Percentiles rank a stretch among this genome's conserved stretches.
Evolutionary conservation across 2,113 vertebrate genomes (phyloP).

Genomic region (Nycticebus coucang): DNA sequence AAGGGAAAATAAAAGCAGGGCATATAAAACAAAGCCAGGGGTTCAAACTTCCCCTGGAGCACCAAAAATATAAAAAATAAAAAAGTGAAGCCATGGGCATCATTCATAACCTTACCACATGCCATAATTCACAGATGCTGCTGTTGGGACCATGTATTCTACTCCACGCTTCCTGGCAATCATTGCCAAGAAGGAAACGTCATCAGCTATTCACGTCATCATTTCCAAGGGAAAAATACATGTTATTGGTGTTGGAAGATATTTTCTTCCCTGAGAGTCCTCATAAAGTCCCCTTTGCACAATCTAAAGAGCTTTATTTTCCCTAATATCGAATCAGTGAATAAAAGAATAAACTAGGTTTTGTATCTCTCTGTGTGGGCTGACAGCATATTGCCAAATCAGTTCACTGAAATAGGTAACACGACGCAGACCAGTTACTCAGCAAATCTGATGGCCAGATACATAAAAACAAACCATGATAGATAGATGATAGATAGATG

Average conservation of each 20-base stretch:
- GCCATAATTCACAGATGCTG: constrained; percentile 2
- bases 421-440: neutral
- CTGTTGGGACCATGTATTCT: neutral
- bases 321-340: constrained; percentile 18
- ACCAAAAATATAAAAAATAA: neutral
- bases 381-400: constrained; percentile 28
- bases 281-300: neutral
- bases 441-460: neutral
- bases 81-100: neutral
- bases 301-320: constrained; percentile 2
- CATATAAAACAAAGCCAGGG: constrained; percentile 24
- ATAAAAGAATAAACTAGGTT: constrained; percentile 29
- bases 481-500: neutral
- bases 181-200: constrained; percentile 12
- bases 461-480: neutral
- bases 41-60: neutral
- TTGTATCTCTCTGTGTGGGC: neutral
- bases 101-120: neutral
- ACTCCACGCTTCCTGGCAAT: constrained; percentile 28
- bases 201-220: constrained; percentile 21
- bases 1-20: constrained; percentile 37
- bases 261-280: neutral
- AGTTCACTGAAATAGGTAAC: neutral
- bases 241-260: neutral
- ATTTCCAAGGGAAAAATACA: neutral